Percentiles rank a stretch among this genome's conserved stretches.
Conservation (phyloP, 1,140 invertebrate species). For the Mizuhopecten yessoensis region DNA sequence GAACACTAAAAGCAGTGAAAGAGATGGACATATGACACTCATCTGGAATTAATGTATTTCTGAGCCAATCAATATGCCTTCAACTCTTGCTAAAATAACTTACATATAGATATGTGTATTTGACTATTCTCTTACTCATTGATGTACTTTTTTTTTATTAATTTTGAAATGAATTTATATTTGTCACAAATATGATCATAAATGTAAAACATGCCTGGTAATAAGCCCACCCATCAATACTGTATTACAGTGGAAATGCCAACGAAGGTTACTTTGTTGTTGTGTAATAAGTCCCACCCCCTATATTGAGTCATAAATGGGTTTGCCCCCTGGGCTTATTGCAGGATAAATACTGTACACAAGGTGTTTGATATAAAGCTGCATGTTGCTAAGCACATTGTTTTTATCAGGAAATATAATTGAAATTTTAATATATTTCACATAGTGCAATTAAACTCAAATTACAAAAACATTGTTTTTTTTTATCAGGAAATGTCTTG, state of each 20-base stretch:
- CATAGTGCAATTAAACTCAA: too few species aligned
- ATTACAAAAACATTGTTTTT: too few species aligned
- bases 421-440: too few species aligned
- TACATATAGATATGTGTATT: not conserved
- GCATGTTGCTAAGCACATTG: too few species aligned
- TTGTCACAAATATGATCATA: not conserved
- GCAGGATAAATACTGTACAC: too few species aligned
- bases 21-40: constrained; percentile 57
- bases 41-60: not conserved
- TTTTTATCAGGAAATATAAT: too few species aligned
- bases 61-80: not conserved
- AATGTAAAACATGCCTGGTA: not conserved
- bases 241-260: too few species aligned
- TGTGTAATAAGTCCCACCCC: not conserved
- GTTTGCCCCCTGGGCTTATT: too few species aligned
- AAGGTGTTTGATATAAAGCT: too few species aligned
- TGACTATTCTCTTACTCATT: not conserved
- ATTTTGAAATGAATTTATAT: not conserved
- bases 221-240: not conserved
- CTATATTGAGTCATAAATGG: not conserved
- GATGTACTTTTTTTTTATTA: not conserved
- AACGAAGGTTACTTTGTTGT: too few species aligned
- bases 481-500: too few species aligned
- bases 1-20: constrained; percentile 66
- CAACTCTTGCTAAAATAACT: not conserved